phyloP scores from a whole-genome alignment of 2,113 vertebrate genomes.

The Pica pica region DNA sequence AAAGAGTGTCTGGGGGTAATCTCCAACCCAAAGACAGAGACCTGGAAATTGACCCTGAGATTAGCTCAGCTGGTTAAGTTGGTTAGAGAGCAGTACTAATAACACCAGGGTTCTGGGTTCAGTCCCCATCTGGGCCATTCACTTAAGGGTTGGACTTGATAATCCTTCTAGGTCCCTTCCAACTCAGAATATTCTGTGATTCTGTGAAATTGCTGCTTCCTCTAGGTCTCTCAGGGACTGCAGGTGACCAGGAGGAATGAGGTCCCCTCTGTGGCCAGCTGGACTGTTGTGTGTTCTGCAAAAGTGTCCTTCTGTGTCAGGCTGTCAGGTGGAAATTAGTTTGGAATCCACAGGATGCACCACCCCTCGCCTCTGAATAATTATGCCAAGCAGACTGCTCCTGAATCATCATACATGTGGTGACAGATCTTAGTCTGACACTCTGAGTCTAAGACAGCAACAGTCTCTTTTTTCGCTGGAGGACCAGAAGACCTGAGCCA shows the following conservation, averaged over 20 bases:
- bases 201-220: neutral
- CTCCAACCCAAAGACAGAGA: neutral
- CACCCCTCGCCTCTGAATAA: neutral
- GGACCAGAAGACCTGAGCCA: neutral
- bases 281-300: neutral
- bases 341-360: neutral
- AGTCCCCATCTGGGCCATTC: neutral
- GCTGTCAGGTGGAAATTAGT: neutral
- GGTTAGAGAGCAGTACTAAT: neutral
- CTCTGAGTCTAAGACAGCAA: neutral
- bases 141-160: neutral
- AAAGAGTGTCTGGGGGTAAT: neutral
- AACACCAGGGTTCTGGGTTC: too few species aligned
- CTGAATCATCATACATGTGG: neutral
- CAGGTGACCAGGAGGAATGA: neutral
- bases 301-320: neutral
- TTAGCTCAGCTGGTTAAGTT: neutral
- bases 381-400: neutral
- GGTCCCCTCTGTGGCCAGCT: fast-evolving
- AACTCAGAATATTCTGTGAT: neutral
- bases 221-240: neutral
- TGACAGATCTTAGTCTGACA: neutral
- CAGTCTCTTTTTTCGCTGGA: neutral
- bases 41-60: neutral
- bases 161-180: neutral